These are phyloP conservation scores for Urophycis tenuis DNA, from an alignment of 2,797 vertebrate genomes.

Conservation along the genomic window DNA sequence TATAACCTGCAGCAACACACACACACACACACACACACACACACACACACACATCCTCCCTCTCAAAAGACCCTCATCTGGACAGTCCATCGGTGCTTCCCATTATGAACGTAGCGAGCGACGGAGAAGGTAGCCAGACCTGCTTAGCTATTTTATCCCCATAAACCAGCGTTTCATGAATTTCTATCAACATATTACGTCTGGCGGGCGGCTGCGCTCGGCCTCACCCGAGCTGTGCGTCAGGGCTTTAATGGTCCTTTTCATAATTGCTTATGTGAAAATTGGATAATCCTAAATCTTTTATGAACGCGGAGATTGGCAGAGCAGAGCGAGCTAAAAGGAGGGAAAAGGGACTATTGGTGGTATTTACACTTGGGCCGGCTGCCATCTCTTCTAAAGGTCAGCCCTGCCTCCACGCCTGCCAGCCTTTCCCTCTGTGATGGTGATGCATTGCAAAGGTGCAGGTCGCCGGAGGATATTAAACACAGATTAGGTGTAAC, in stretches of 20 bases:
- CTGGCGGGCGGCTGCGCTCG: constrained; percentile 10
- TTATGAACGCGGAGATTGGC: constrained; percentile 53
- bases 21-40: constrained; percentile 5
- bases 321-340: constrained; percentile 56
- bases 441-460: constrained; percentile 49
- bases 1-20: not conserved
- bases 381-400: constrained; percentile 55
- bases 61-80: not conserved
- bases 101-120: not conserved
- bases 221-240: constrained; percentile 37
- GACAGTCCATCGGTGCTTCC: constrained; percentile 4
- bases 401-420: constrained; percentile 55
- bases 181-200: constrained; percentile 32
- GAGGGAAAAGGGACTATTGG: constrained; percentile 53
- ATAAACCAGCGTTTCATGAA: constrained; percentile 30
- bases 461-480: constrained; percentile 52
- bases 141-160: constrained; percentile 18
- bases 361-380: constrained; percentile 59
- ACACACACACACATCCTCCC: no score
- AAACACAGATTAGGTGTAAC: constrained; percentile 52
- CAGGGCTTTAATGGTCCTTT: constrained; percentile 45
- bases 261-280: constrained; percentile 46
- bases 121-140: not conserved
- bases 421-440: constrained; percentile 47
- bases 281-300: constrained; percentile 41